Evolutionary conservation across 2,797 vertebrate species (phyloP).

Genomic region (Pangasius sanitwongsei): DNA sequence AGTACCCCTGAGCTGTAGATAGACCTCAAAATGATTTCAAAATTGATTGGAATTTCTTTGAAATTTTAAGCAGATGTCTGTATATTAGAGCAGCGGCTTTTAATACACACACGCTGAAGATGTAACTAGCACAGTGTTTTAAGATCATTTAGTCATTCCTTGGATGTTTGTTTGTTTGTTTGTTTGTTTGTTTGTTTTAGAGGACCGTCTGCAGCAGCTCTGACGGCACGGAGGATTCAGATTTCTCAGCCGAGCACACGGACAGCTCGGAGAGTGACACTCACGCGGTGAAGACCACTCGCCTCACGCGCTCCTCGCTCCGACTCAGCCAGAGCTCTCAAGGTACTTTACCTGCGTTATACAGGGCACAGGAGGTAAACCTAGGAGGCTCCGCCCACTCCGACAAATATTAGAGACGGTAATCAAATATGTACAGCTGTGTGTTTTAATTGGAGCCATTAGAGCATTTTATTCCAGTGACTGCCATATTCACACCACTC

Average conservation of each 20-base stretch:
- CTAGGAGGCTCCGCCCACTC: not conserved
- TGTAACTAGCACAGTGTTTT: not conserved
- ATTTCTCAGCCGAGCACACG: slow-evolving; percentile 91
- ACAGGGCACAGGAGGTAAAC: not conserved
- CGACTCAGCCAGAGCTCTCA: slow-evolving; percentile 91
- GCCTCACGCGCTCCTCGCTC: slow-evolving; percentile 89
- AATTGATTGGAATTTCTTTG: not conserved
- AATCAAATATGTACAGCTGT: not conserved
- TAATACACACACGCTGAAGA: not conserved
- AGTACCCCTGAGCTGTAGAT: no score
- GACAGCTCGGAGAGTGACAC: slow-evolving; percentile 85
- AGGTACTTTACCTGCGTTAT: slow-evolving; percentile 71
- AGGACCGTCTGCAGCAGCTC: slow-evolving; percentile 93
- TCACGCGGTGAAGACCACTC: slow-evolving; percentile 81
- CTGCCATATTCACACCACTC: not conserved
- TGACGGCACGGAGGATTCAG: slow-evolving; percentile 96
- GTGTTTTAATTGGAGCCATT: not conserved
- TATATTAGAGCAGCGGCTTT: not conserved
- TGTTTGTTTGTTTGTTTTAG: slow-evolving; percentile 63
- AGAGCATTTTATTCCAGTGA: not conserved
- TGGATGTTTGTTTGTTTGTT: not conserved
- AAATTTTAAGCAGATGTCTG: not conserved
- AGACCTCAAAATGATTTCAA: no score
- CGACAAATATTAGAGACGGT: not conserved
- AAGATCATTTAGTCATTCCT: not conserved